These are phyloP conservation scores for Ochlodes sylvanus DNA, from an alignment of 2,888 invertebrate genomes.

Conservation along the genomic window DNA sequence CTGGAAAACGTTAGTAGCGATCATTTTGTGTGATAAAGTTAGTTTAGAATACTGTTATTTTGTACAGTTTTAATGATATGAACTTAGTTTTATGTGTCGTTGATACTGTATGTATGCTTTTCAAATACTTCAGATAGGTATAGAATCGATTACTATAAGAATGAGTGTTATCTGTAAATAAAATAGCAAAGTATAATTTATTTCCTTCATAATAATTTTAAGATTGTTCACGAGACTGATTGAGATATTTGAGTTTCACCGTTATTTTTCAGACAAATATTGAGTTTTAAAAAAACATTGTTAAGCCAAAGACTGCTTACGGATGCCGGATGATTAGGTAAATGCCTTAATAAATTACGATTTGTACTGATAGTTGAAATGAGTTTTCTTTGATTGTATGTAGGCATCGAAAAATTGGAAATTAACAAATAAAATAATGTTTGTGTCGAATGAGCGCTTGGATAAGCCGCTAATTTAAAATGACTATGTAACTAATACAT, in stretches of 20 bases:
- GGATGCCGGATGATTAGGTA: slow-evolving; percentile 37
- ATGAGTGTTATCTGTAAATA: slow-evolving; percentile 24
- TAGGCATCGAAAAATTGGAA: not conserved
- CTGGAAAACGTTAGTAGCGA: slow-evolving; percentile 23
- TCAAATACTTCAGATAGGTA: not conserved
- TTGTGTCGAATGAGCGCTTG: not conserved
- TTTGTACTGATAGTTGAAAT: slow-evolving; percentile 13
- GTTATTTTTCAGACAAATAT: slow-evolving; percentile 17
- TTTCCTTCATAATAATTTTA: slow-evolving; percentile 55
- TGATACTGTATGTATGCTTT: not conserved
- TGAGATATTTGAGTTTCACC: slow-evolving; percentile 47
- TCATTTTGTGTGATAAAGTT: slow-evolving; percentile 33
- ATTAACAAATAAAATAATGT: too few relatives aligned
- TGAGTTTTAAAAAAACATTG: slow-evolving; percentile 8
- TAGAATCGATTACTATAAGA: slow-evolving; percentile 9
- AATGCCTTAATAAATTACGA: slow-evolving; percentile 17
- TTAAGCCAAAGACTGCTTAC: slow-evolving; percentile 57
- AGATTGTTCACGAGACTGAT: slow-evolving; percentile 68
- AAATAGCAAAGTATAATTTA: slow-evolving; percentile 50
- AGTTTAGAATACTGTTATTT: slow-evolving; percentile 21
- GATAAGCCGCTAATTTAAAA: not conserved
- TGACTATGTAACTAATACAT: not conserved
- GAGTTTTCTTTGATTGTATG: not conserved
- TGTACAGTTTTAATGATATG: slow-evolving; percentile 17
- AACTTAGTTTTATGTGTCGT: not conserved